Evolutionary conservation across 2,113 vertebrate species (phyloP), one percentile per base, ranked within the genome.

Genomic region (Cathartes aura): DNA sequence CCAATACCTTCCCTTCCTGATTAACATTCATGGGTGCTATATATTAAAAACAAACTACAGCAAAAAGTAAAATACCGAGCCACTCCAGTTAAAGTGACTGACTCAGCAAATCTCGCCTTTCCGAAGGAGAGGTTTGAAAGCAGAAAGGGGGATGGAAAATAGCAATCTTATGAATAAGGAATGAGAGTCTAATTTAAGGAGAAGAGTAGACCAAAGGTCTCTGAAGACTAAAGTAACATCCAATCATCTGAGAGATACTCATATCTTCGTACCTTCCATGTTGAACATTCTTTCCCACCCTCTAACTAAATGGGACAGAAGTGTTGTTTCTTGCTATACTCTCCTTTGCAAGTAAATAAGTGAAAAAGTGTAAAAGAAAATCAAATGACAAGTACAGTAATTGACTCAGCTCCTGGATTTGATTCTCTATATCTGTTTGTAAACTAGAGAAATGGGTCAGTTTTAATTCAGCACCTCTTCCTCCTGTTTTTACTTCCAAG

Each of bases 161-260:
- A 63, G 59, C 68, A 59, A n/a, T 36, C 23, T 72, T 73, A 93
- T 91, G 80, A 95, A 96, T 97, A 95, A 95, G 22, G 40, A 91
- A 96, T 92, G 30, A 84, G 27, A 56, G 59, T 11, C 80, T 92
- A 81, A 88, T 94, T 96, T 91, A 92, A 96, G 70, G 43, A 79
- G 50, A 43, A 81, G 67, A 74, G 72, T 68, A 81, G 55, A 75
- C 30, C 36, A 80, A 72, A 50, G 40, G 60, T 94, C 83, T 91
- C 89, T 79, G 40, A 93, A 91, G 83, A 48, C 36, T 76, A 23
- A 64, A 50, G 59, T n/a, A 91, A 42, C 17, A 70, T 60, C 43
- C 48, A 55, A 55, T 73, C 38, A 34, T 24, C 58, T 58, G 60
- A 94, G 71, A 90, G 40, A 42, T 60, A 80, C 21, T 43, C 34